A percentile compares a stretch with the other conserved stretches of the same genome.
Evolutionary conservation across 2,797 vertebrate genomes (phyloP).

Genomic region (Hafferia zeledoni): DNA sequence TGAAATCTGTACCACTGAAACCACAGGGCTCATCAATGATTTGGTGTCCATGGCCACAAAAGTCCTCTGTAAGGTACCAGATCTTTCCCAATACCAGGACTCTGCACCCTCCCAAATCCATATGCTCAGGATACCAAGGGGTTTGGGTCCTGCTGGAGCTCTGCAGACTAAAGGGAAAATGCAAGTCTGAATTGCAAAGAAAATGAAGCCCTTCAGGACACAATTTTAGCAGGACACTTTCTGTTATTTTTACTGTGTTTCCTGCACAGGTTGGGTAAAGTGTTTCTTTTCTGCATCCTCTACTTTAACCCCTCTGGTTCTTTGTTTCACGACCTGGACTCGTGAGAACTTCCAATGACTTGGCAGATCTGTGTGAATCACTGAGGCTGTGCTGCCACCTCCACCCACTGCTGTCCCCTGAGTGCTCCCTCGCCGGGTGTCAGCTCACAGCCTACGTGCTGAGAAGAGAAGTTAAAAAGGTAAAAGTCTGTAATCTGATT

Average conservation of each 20-base stretch:
- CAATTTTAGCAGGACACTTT: neutral
- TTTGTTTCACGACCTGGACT: neutral
- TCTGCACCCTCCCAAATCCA: neutral
- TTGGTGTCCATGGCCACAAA: accelerated
- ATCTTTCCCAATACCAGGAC: neutral
- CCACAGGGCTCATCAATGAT: accelerated
- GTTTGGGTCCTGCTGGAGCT: neutral
- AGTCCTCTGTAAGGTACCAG: neutral
- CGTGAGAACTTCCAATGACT: neutral
- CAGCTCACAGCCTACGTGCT: slow-evolving; percentile 68
- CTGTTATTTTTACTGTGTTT: neutral
- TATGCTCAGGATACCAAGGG: accelerated
- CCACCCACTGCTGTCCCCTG: slow-evolving; percentile 33
- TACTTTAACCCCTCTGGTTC: accelerated
- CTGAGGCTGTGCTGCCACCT: neutral
- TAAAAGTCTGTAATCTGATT: slow-evolving; percentile 76
- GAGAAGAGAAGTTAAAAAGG: slow-evolving; percentile 65
- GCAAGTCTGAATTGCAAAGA: neutral
- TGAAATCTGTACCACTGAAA: neutral
- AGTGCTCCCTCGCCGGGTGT: slow-evolving; percentile 43
- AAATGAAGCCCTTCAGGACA: neutral
- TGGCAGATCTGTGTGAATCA: neutral
- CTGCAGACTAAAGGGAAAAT: neutral
- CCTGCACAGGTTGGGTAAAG: neutral
- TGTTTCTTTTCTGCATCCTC: neutral